Evolutionary conservation across 2,113 vertebrate species (phyloP).

Genomic region (Sinocyclocheilus grahami): DNA sequence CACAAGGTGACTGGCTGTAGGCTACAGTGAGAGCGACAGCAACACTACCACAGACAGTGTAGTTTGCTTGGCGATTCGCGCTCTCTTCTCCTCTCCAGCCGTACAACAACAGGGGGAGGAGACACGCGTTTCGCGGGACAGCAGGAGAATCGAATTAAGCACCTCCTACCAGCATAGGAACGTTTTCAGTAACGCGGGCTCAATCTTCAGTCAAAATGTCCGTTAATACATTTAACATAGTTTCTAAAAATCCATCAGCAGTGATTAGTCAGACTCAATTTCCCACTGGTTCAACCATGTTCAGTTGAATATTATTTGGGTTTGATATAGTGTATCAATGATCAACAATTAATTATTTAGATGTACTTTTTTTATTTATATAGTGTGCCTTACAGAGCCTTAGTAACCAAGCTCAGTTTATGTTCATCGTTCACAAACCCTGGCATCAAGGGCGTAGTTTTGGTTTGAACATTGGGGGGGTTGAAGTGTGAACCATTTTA

Average conservation of each 20-base stretch:
- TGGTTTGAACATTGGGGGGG: too few relatives aligned
- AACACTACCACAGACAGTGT: slow-evolving; percentile 2
- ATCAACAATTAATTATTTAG: background rate
- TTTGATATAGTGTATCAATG: background rate
- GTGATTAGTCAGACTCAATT: background rate
- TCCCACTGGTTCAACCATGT: background rate
- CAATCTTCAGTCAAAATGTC: background rate
- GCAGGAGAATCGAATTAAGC: slow-evolving; percentile 15
- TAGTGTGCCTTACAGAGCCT: background rate
- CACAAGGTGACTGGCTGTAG: slow-evolving; percentile 56
- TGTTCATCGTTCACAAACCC: background rate
- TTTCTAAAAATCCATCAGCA: background rate
- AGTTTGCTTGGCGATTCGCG: slow-evolving; percentile 46
- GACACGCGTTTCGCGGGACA: slow-evolving; percentile 37
- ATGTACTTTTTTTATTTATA: background rate
- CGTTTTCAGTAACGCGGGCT: background rate
- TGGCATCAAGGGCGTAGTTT: background rate
- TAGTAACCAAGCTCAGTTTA: background rate
- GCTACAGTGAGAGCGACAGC: slow-evolving; percentile 22
- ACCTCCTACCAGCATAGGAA: slow-evolving; percentile 34
- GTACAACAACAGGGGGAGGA: slow-evolving; percentile 43
- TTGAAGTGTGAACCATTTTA: too few relatives aligned
- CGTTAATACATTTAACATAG: background rate
- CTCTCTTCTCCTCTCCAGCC: slow-evolving; percentile 32
- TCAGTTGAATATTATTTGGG: background rate